Base-by-base conservation (phyloP, 2,888 invertebrate species). In the Heliconius ismenius region DNA sequence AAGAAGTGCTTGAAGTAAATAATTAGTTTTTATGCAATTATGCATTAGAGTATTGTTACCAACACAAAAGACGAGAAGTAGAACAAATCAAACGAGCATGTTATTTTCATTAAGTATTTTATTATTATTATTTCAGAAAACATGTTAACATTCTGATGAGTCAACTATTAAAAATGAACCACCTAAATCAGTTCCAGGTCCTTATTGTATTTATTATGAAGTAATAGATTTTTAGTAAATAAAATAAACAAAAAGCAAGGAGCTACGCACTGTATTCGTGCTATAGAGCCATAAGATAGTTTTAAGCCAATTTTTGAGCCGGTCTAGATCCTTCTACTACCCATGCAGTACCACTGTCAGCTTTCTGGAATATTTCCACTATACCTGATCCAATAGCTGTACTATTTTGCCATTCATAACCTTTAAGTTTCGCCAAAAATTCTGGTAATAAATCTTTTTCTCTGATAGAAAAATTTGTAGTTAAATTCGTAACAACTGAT, bases 301-400 rank as follows among this genome's bases (percentile, higher is more conserved):
- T n/a, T 60, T 60, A 26, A 32, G 75, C 73, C 63, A 81, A 58
- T 73, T 79, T 78, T 43, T 76, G 79, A 3, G 81, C 81, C 15
- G 82, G 78, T 54, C 81, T 75, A 2, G 64, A 65, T 7, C 83
- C 83, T 76, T 82, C 82, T 1, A 83, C 80, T 3, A 82, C 65
- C 83, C 83, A 94, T 2, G 90, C 90, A n/a, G 92, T 90, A 2
- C 93, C 94, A 80, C 89, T 92, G 24, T 89, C 86, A 9, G 90
- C 94, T 75, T 88, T 84, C 58, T 83, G 79, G 68, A 83, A 85
- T 26, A 84, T 79, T 26, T 85, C 84, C 11, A 84, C 82, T 4
- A 83, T 83, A 7, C 84, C 85, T 64, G 76, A 80, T 0, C 85
- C 86, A 9, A 87, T 83, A 18, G 77, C 80, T 10, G 82, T 83